Evolutionary conservation across 2,888 invertebrate species (phyloP).

Genomic region (Cerastis rubricosa): DNA sequence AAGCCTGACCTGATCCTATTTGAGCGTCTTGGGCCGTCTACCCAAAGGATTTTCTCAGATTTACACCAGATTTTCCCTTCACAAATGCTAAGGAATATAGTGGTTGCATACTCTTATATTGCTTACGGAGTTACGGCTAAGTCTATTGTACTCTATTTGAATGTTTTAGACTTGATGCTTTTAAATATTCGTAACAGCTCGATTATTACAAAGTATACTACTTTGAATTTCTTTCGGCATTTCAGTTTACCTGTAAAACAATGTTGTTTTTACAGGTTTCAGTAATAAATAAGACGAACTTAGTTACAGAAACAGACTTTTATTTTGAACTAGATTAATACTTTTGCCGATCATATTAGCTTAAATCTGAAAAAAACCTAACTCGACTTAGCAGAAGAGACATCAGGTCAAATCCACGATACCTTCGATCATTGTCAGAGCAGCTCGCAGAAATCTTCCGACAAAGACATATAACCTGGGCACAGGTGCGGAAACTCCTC

Average conservation of each 20-base stretch:
- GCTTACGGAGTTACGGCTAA: neutral
- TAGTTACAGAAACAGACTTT: too few relatives aligned
- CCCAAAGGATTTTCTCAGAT: constrained; percentile 75
- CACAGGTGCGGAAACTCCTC: constrained; percentile 77
- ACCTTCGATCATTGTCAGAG: constrained; percentile 79
- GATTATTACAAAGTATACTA: neutral
- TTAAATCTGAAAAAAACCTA: neutral
- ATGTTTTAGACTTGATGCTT: neutral
- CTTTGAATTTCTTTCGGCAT: neutral
- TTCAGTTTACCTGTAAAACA: neutral
- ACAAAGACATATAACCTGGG: constrained; percentile 76
- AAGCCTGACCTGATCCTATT: constrained; percentile 84
- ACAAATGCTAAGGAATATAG: constrained; percentile 58
- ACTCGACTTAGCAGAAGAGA: constrained; percentile 29
- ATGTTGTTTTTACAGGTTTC: neutral
- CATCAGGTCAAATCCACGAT: constrained; percentile 60
- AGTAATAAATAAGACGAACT: neutral
- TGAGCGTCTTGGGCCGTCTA: constrained; percentile 78
- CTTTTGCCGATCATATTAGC: neutral
- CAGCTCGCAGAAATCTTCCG: constrained; percentile 70
- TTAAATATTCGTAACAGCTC: neutral
- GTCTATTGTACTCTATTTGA: constrained; percentile 19
- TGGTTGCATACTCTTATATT: constrained; percentile 35
- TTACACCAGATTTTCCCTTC: constrained; percentile 73
- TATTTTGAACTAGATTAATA: neutral